Percentiles rank a stretch among this genome's conserved stretches.
These are phyloP conservation scores for Patella ulyssiponensis DNA, from an alignment of 2,888 invertebrate species.

Conservation along the genomic window DNA sequence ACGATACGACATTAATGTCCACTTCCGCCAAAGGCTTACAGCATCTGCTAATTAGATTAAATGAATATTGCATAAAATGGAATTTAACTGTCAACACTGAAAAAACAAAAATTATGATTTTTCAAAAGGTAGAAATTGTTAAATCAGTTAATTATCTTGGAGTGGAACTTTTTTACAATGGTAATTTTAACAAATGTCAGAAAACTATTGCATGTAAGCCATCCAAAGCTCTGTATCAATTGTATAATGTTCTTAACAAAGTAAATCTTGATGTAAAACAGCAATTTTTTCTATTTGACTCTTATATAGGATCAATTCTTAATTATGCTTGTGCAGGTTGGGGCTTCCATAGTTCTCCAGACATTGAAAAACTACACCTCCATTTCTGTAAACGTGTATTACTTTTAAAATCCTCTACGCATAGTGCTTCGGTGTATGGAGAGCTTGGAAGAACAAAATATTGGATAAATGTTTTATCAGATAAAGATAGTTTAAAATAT, in stretches of 20 bases:
- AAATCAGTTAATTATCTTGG: too few species aligned
- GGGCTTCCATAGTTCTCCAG: not conserved
- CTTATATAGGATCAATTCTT: not conserved
- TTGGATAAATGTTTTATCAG: not conserved
- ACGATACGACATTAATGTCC: not conserved
- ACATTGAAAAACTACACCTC: slow-evolving; percentile 4
- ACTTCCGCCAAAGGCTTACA: not conserved
- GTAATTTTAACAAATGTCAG: too few species aligned
- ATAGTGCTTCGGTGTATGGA: not conserved
- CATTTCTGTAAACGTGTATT: not conserved
- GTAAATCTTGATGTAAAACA: slow-evolving; percentile 6
- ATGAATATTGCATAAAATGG: not conserved
- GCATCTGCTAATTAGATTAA: not conserved
- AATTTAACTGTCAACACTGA: too few species aligned
- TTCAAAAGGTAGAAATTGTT: too few species aligned
- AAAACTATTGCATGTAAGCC: too few species aligned
- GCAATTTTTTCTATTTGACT: not conserved
- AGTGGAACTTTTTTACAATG: too few species aligned
- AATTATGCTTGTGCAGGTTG: not conserved
- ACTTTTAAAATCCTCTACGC: not conserved
- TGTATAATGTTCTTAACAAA: too few species aligned
- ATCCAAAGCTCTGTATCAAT: too few species aligned
- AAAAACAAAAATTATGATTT: too few species aligned
- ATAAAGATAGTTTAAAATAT: not conserved
- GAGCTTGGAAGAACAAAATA: slow-evolving; percentile 3